phyloP scores from a whole-genome alignment of 2,888 invertebrate genomes.

The Teinopalpus imperialis region DNA sequence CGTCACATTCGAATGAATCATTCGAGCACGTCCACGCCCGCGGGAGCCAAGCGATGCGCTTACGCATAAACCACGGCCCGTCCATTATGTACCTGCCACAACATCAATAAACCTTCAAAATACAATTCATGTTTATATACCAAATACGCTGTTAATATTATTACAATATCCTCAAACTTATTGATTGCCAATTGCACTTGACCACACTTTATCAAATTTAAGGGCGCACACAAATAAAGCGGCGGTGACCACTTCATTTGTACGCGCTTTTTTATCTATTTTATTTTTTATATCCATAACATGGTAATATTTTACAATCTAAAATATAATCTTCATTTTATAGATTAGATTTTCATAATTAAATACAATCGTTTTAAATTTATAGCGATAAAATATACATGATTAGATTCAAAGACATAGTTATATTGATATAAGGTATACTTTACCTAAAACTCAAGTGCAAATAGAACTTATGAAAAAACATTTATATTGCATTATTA shows the following conservation, averaged over 20 bases:
- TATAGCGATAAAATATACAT: no score
- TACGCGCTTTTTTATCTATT: no score
- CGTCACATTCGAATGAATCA: slow-evolving; percentile 67
- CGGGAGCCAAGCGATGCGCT: slow-evolving; percentile 44
- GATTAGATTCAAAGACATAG: no score
- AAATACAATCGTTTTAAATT: no score
- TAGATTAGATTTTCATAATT: no score
- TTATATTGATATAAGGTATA: no score
- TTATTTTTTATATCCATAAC: background rate
- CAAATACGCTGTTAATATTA: slow-evolving; percentile 25
- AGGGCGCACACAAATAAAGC: background rate
- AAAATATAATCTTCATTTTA: background rate
- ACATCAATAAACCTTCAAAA: slow-evolving; percentile 29
- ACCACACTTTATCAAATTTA: slow-evolving; percentile 3
- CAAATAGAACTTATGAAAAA: no score
- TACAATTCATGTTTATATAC: slow-evolving; percentile 26
- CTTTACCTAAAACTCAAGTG: no score
- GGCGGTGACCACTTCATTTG: no score
- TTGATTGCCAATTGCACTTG: slow-evolving; percentile 24
- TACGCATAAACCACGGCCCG: slow-evolving; percentile 56
- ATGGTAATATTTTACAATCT: background rate
- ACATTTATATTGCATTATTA: no score
- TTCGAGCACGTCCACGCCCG: slow-evolving; percentile 43
- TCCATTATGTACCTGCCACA: slow-evolving; percentile 32
- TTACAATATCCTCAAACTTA: slow-evolving; percentile 28